Base-by-base conservation (phyloP, 2,113 vertebrate species). In the Gulo gulo region DNA sequence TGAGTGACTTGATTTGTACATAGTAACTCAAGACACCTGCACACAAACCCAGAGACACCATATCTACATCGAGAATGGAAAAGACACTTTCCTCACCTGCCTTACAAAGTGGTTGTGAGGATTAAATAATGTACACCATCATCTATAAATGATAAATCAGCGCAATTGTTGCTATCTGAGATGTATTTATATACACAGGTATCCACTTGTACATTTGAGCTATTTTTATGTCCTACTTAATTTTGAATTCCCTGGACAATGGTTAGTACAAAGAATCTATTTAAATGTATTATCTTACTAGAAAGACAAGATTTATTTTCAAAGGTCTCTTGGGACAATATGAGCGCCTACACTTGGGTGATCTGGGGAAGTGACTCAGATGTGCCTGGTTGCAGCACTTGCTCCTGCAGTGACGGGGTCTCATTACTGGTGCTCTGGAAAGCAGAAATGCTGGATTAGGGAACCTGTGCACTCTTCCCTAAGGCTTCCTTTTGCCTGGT, bases 341-440 rank as follows among this genome's bases (percentile, higher is more conserved):
- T 20, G 88, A 97, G 26, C 82, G 83, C 29, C 52, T 65, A 45
- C 74, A 80, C 79, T 89, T 86, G 39, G 42, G 67, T 83, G 71
- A 92, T 71, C n/a, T 26, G 76, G 26, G 88, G 96, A 88, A 94
- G 69, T 71, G 73, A 91, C 91, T 90, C 80, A 18, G 71, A 65
- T 71, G 16, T 31, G 50, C 36, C 4, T 71, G 79, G 55, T 13
- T 50, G 2, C 29, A 69, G 69, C 5, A 26, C 29, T 91, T 84
- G 21, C 24, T 90, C 91, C 69, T 94, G 94, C 96, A 76, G 80
- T 76, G 84, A 80, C 52, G 39, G 29, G 63, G 16, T 90, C 96
- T 97, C 91, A 91, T 97, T 97, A 92, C 34, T 59, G 63, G 63
- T 45, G 50, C 69, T 94, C 94, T 90, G 34, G 92, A 76, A 95